Conservation (phyloP, 2,113 vertebrate species). For the Sinocyclocheilus maitianheensis region DNA sequence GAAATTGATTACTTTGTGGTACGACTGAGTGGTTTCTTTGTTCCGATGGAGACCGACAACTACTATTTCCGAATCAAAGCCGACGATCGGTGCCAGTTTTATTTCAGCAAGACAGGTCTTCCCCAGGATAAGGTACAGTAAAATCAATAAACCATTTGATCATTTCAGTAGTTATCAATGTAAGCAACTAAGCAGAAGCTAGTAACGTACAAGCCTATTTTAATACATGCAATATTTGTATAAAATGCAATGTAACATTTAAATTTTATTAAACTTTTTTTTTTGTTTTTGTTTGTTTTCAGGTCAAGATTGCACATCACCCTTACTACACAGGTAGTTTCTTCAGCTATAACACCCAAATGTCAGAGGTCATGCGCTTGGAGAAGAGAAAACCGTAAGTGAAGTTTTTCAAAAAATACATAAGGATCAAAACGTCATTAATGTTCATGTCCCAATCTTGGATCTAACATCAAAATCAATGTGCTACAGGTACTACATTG, state of each 20-base stretch:
- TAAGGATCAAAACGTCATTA: background rate
- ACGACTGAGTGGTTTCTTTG: conserved; percentile 79
- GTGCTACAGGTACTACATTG: conserved; percentile 81
- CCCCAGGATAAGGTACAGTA: conserved; percentile 77
- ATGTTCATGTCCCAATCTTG: background rate
- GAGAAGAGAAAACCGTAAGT: conserved; percentile 79
- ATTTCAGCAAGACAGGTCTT: conserved; percentile 78
- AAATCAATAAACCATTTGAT: background rate
- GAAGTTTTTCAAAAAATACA: background rate
- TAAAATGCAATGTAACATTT: background rate
- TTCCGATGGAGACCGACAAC: conserved; percentile 72
- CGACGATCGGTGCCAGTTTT: conserved; percentile 76
- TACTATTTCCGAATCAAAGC: conserved; percentile 77
- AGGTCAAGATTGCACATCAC: conserved; percentile 77
- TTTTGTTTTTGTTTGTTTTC: background rate
- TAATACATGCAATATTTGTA: background rate
- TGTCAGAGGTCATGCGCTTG: conserved; percentile 70
- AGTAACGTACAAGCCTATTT: background rate
- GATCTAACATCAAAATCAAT: background rate
- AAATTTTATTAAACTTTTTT: background rate
- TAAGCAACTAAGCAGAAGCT: background rate
- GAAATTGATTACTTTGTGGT: conserved; percentile 60
- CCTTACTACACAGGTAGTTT: conserved; percentile 41
- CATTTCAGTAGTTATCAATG: background rate
- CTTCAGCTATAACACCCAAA: conserved; percentile 64